Conservation (phyloP, 1,140 invertebrate species). For the Ylistrum balloti region DNA sequence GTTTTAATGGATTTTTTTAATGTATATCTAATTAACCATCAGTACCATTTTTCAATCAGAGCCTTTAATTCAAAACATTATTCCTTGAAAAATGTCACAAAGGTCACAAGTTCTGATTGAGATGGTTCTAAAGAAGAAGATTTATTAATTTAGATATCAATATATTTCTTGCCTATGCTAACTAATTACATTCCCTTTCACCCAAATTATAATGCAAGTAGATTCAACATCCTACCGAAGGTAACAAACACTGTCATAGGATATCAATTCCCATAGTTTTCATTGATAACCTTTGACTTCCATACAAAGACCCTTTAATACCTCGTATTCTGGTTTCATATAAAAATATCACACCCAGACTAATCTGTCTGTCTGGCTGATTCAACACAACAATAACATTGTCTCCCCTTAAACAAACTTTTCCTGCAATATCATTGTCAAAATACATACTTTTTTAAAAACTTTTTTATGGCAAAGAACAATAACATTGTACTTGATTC, state of each 20-base stretch:
- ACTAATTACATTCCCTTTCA: background rate
- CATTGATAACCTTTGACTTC: background rate
- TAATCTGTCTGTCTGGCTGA: background rate
- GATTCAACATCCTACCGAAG: background rate
- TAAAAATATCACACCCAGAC: background rate
- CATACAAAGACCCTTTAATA: background rate
- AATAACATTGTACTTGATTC: background rate
- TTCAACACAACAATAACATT: background rate
- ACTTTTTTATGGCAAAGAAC: background rate
- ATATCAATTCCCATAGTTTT: background rate
- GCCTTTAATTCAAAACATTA: no score
- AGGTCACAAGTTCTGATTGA: no score
- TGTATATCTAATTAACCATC: no score
- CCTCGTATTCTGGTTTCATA: background rate
- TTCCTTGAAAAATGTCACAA: no score
- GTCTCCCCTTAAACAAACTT: background rate
- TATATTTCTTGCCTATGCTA: no score
- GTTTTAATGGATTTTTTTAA: no score
- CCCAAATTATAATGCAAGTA: background rate
- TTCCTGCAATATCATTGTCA: background rate
- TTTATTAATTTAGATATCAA: background rate
- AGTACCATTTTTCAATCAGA: no score
- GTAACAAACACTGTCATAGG: background rate
- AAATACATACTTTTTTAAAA: background rate
- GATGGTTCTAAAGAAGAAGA: constrained; percentile 1